These are phyloP conservation scores for Echinometra lucunter DNA, from an alignment of 53 echinoderm and acorn worm species.

Conservation along the genomic window DNA sequence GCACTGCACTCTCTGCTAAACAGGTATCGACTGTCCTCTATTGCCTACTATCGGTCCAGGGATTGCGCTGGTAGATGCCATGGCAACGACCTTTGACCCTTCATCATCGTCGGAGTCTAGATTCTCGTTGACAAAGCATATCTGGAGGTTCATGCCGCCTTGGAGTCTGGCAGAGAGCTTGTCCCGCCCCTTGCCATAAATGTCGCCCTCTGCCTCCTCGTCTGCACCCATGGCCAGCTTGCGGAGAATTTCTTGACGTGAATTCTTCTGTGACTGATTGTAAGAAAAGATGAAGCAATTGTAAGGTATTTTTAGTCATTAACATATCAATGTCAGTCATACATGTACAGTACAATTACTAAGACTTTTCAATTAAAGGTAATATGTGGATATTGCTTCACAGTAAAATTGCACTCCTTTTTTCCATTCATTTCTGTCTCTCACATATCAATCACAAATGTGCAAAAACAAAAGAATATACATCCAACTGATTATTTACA, in stretches of 20 bases:
- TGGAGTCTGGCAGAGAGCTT: slow-evolving; percentile 94
- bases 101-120: slow-evolving; percentile 91
- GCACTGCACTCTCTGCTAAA: slow-evolving; percentile 88
- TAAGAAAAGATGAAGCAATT: not conserved
- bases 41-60: slow-evolving; percentile 72
- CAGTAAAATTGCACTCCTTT: too few relatives aligned
- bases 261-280: slow-evolving; percentile 87
- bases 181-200: slow-evolving; percentile 96
- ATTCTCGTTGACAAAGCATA: slow-evolving; percentile 96
- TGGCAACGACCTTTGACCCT: slow-evolving; percentile 67
- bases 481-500: too few relatives aligned
- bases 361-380: too few relatives aligned
- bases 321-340: not conserved
- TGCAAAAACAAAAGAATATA: too few relatives aligned
- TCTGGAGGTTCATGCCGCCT: slow-evolving; percentile 98
- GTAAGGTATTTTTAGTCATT: not conserved
- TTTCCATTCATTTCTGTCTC: too few relatives aligned
- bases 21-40: slow-evolving; percentile 73
- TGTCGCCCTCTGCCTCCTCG: slow-evolving; percentile 96
- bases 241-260: slow-evolving; percentile 88
- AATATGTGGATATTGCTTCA: too few relatives aligned
- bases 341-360: too few relatives aligned
- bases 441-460: too few relatives aligned
- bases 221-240: slow-evolving; percentile 96
- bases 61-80: slow-evolving; percentile 50